Evolutionary conservation across 2,113 vertebrate species (phyloP), one percentile per base, ranked within the genome.

Genomic region (Percina caprodes): DNA sequence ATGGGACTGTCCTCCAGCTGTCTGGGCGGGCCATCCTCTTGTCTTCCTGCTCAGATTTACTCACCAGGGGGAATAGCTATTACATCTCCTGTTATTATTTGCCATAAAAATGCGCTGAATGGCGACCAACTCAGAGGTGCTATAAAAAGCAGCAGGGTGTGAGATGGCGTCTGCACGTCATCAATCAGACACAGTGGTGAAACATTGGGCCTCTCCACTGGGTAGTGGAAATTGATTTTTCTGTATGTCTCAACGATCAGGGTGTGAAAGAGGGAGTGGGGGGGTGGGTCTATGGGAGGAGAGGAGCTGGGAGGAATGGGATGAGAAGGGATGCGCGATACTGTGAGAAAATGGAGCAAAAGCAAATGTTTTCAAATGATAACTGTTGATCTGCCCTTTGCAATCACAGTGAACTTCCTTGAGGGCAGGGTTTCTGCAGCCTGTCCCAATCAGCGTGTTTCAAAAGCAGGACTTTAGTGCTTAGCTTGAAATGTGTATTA

Each of bases 81-180:
- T 94, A 91, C 86, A 87, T 92, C 89, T 86, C 87, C 85, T 93
- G 91, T 94, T 95, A 91, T 92, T 94, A 94, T 94, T 94, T 94
- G 93, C 91, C 91, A 93, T 94, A 94, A 94, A 94, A 94, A 93
- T 91, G 82, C 89, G 59, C 75, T 92, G 93, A 93, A 91, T 89
- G 87, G 87, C 73, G 80, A 91, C 88, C 83, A 86, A 89, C 92
- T 79, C 86, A 14, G 91, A 85, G 86, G 81, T 61, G 88, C 91
- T 87, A 88, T 94, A 93, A 95, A 95, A 93, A 85, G 90, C 91
- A 81, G 79, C 66, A 74, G 86, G 84, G 87, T 91, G 93, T 92
- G 93, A 91, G 92, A 92, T 89, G 85, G 80, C 70, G 86, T 90
- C 92, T 84, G 82, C 60, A 80, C 72, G 79, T 91, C 92, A 93